Evolutionary conservation across 30 jellyfish, hydroid and myxozoan species (phyloP).

Genomic region (Aurelia aurita): DNA sequence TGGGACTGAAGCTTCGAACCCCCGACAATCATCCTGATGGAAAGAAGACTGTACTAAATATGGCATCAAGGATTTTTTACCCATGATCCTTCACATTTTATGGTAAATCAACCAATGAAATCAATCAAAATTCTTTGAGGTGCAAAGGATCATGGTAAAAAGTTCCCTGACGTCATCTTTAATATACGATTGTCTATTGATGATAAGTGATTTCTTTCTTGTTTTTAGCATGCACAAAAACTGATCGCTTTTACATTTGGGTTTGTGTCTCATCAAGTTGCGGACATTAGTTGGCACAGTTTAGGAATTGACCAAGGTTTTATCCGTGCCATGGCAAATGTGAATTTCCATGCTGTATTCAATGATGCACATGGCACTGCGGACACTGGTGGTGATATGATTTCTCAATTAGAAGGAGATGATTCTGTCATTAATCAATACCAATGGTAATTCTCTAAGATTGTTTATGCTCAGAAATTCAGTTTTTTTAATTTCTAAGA

Average conservation of each 20-base stretch:
- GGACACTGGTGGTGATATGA: conserved; percentile 95
- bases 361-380: conserved; percentile 85
- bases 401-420: conserved; percentile 81
- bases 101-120: too few relatives aligned
- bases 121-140: too few relatives aligned
- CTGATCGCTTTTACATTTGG: conserved; percentile 94
- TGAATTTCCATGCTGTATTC: conserved; percentile 85
- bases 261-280: conserved; percentile 92
- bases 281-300: conserved; percentile 97
- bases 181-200: too few relatives aligned
- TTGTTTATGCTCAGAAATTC: neutral
- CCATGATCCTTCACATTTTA: too few relatives aligned
- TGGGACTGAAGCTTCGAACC: too few relatives aligned
- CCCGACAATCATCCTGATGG: too few relatives aligned
- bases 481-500: too few relatives aligned
- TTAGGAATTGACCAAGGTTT: conserved; percentile 93
- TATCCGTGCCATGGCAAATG: conserved; percentile 90
- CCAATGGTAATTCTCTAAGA: conserved; percentile 60
- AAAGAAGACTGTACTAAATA: too few relatives aligned
- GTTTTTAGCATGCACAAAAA: conserved; percentile 85
- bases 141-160: too few relatives aligned
- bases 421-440: conserved; percentile 67
- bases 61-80: too few relatives aligned
- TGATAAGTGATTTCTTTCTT: neutral
- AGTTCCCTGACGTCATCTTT: too few relatives aligned